Evolutionary conservation across 1,140 invertebrate species (phyloP), one percentile per base, ranked within the genome.

Genomic region (Telenomus remus): DNA sequence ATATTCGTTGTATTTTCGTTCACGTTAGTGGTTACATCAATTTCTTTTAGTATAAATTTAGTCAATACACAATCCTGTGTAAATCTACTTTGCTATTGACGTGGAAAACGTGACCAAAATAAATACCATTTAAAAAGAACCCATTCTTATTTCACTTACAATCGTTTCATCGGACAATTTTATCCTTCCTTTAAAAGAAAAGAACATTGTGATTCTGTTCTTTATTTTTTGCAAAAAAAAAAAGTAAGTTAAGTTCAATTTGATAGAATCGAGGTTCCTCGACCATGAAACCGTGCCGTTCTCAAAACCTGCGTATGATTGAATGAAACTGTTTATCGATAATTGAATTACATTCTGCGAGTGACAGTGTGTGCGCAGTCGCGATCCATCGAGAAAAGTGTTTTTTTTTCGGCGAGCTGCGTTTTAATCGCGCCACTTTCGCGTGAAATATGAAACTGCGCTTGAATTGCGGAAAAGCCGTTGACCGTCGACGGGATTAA

Each of bases 311-410:
- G 46, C 50, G 37, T 42, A 51, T 46, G 43, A 35, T 63, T 34
- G 35, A 48, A 54, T 35, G 49, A 15, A 59, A 72, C 39, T 65
- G 43, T 59, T 75, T 69, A 65, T 64, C 54, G 57, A 68, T 71
- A 63, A 71, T 71, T 63, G 53, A 68, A 75, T 75, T 63, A 54
- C 63, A 47, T 39, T 33, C 63, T 47, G 53, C 59, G 46, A 75
- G 68, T 64, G 57, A 51, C 48, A 44, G 51, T 63, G n/a, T 50
- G 51, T 46, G 59, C 54, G 48, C 34, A 14, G 14, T 27, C 48
- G 13, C 44, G 59, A 53, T 64, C 12, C 60, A 48, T 65, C 33
- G 46, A 55, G 55, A 55, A 66, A 55, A 59, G n/a, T n/a, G n/a
- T n/a, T n/a, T n/a, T n/a, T 63, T 51, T 27, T 27, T 27, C 19